Conservation (phyloP, 2,797 vertebrate species). For the Chloroceryle inda region DNA sequence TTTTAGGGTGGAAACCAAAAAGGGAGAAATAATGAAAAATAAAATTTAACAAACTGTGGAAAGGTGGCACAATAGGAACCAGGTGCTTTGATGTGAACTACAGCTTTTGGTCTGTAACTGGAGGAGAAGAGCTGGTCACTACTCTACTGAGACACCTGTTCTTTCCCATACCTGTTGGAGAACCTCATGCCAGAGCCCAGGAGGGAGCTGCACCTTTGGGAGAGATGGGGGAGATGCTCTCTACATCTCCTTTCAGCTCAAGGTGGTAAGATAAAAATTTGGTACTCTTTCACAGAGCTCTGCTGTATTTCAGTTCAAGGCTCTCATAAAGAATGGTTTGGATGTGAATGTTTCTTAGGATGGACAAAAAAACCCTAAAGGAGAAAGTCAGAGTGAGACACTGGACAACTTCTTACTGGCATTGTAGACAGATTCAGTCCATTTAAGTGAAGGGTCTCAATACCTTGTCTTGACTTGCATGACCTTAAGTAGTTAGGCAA, state of each 20-base stretch:
- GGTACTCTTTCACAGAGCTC: neutral
- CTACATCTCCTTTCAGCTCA: neutral
- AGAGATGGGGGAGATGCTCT: neutral
- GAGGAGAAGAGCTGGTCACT: neutral
- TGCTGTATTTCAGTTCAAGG: neutral
- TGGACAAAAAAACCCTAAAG: neutral
- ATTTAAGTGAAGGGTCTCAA: neutral
- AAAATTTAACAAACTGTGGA: neutral
- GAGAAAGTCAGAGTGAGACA: neutral
- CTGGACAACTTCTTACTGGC: neutral
- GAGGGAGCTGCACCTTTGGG: neutral
- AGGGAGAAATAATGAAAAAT: neutral
- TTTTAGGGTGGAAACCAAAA: neutral
- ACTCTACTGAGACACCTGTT: accelerated
- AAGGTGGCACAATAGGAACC: neutral
- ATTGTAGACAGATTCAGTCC: neutral
- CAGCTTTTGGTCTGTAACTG: neutral
- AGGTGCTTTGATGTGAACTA: neutral
- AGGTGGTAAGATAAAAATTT: neutral
- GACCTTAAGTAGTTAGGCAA: neutral
- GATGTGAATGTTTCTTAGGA: neutral
- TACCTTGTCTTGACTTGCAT: neutral
- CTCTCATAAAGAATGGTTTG: neutral
- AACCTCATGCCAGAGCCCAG: neutral
- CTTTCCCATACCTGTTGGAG: neutral